Evolutionary conservation across 2,888 invertebrate species (phyloP).

Genomic region (Ophion obscuratus): DNA sequence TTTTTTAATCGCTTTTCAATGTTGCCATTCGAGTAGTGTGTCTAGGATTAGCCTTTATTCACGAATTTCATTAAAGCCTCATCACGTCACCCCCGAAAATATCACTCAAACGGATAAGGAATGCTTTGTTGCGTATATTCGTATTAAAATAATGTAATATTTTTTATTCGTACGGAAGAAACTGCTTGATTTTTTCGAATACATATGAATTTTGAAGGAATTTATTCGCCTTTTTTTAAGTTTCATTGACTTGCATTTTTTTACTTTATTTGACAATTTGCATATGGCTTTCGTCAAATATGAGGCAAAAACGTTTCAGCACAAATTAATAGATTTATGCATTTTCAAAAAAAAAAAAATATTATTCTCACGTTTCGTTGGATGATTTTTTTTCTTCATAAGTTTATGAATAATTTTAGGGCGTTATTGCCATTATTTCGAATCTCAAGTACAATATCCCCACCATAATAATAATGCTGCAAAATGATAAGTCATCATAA

Average conservation of each 20-base stretch:
- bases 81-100: neutral
- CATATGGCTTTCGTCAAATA: too few relatives aligned
- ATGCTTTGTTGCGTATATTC: neutral
- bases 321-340: neutral
- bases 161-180: neutral
- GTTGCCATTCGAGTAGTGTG: conserved; percentile 42
- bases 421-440: neutral
- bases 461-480: neutral
- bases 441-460: neutral
- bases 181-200: neutral
- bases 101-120: neutral
- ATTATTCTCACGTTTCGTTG: neutral
- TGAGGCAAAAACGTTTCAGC: too few relatives aligned
- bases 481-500: neutral
- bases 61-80: neutral
- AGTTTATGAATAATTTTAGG: neutral
- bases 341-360: neutral
- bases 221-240: neutral
- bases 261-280: too few relatives aligned
- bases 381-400: neutral
- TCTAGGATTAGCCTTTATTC: conserved; percentile 2
- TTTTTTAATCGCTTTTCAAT: conserved; percentile 41
- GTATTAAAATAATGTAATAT: neutral
- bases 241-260: neutral
- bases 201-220: neutral